phyloP scores from a whole-genome alignment of 2,797 vertebrate species.

The Dipus sagitta region DNA sequence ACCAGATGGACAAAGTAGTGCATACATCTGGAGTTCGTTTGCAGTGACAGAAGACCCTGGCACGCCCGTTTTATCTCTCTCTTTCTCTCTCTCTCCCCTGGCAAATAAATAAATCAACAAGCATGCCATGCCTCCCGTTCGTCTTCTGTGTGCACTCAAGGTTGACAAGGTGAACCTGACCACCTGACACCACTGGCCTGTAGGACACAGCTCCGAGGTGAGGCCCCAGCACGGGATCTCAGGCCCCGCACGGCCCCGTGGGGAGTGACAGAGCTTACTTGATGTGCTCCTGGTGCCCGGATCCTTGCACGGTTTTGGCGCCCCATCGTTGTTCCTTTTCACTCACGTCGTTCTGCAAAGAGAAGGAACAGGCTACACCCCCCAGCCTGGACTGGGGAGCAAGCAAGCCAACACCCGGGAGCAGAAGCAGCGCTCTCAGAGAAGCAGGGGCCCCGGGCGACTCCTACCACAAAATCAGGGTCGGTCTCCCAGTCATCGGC shows the following conservation, averaged over 20 bases:
- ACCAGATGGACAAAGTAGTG: too few species aligned
- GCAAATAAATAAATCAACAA: too few species aligned
- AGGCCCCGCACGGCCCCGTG: too few species aligned
- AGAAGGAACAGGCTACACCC: not conserved
- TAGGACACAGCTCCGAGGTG: too few species aligned
- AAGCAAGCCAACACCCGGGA: not conserved
- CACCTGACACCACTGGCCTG: too few species aligned
- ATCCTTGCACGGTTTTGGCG: conserved; percentile 96
- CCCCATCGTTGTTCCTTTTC: conserved; percentile 99
- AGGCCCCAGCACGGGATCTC: too few species aligned
- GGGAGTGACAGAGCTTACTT: conserved; percentile 88
- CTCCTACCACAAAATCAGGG: conserved; percentile 96
- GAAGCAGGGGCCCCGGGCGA: fast-evolving
- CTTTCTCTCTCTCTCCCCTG: too few species aligned
- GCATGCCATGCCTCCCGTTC: not conserved
- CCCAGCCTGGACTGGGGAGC: too few species aligned
- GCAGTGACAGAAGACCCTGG: too few species aligned
- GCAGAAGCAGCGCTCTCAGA: not conserved
- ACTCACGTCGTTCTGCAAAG: conserved; percentile 94
- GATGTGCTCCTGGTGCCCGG: conserved; percentile 97
- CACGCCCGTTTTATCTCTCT: too few species aligned
- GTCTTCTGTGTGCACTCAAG: not conserved
- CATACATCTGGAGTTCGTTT: too few species aligned
- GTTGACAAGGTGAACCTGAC: too few species aligned
- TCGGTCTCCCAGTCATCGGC: conserved; percentile 98